Evolutionary conservation across 2,888 invertebrate species (phyloP).

Genomic region (Diaprepes abbreviatus): DNA sequence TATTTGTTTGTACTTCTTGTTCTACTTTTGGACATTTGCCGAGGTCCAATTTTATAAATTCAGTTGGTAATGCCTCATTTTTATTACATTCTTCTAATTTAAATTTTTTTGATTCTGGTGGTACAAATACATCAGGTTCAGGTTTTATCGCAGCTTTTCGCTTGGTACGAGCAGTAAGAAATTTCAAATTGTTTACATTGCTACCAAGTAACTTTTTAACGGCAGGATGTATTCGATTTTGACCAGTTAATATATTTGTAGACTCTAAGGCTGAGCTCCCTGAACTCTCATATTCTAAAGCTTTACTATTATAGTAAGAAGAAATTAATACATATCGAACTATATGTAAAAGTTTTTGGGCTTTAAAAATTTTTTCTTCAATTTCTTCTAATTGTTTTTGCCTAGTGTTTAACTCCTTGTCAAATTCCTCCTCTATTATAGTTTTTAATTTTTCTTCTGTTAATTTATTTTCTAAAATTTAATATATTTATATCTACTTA

Average conservation of each 20-base stretch:
- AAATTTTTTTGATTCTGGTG: conserved; percentile 36
- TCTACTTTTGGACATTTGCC: conserved; percentile 40
- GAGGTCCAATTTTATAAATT: conserved; percentile 24
- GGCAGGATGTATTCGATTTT: conserved; percentile 80
- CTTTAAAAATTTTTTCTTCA: conserved; percentile 75
- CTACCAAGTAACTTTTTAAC: conserved; percentile 80
- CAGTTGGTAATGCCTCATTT: neutral
- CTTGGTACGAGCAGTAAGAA: conserved; percentile 59
- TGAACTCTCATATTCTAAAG: conserved; percentile 66
- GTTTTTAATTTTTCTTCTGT: conserved; percentile 75
- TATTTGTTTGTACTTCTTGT: conserved; percentile 50
- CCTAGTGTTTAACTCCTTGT: conserved; percentile 76
- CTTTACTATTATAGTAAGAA: conserved; percentile 74
- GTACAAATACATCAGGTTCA: conserved; percentile 3
- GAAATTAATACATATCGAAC: conserved; percentile 73
- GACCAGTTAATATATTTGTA: conserved; percentile 57
- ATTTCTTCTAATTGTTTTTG: conserved; percentile 80
- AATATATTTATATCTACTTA: no score
- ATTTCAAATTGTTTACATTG: conserved; percentile 58
- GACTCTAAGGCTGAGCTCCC: conserved; percentile 59
- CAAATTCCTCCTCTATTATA: conserved; percentile 81
- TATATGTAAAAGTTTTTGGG: conserved; percentile 72
- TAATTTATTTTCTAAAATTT: conserved; percentile 64
- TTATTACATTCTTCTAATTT: conserved; percentile 21
- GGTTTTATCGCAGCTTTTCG: conserved; percentile 46